phyloP scores from a whole-genome alignment of 2,113 vertebrate species.

The Formicarius rufipectus region DNA sequence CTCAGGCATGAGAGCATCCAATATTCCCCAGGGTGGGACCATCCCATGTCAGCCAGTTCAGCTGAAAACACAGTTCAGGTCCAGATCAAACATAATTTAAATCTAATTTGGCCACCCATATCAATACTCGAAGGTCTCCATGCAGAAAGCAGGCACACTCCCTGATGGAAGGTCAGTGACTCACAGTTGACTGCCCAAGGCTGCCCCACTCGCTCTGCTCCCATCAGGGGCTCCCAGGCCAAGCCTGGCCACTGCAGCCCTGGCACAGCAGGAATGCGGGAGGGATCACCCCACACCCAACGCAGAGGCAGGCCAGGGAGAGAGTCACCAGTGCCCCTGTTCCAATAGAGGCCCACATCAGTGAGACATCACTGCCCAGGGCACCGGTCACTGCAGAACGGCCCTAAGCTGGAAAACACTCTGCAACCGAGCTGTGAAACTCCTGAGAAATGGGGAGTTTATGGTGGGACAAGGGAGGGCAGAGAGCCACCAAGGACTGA shows the following conservation, averaged over 20 bases:
- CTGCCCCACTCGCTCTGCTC: accelerated
- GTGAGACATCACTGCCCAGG: accelerated
- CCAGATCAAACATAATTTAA: not conserved
- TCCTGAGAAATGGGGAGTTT: not conserved
- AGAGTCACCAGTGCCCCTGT: accelerated
- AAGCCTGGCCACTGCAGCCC: accelerated
- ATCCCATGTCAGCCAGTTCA: not conserved
- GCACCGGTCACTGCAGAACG: accelerated
- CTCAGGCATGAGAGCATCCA: not conserved
- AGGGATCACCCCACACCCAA: not conserved
- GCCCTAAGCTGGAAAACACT: not conserved
- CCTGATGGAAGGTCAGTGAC: accelerated
- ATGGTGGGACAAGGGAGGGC: not conserved
- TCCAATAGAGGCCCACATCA: accelerated
- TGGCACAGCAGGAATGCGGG: accelerated
- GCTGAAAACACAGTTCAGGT: not conserved
- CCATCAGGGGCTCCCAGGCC: accelerated
- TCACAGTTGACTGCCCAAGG: not conserved
- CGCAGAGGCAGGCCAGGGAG: accelerated
- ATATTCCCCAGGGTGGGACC: not conserved
- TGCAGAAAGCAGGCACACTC: accelerated
- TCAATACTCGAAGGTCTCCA: not conserved
- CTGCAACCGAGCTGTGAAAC: not conserved
- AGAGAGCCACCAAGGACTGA: not conserved
- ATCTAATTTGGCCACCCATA: not conserved